Evolutionary conservation across 2,113 vertebrate species (phyloP), one percentile per base, ranked within the genome.

Genomic region (Vicugna pacos): DNA sequence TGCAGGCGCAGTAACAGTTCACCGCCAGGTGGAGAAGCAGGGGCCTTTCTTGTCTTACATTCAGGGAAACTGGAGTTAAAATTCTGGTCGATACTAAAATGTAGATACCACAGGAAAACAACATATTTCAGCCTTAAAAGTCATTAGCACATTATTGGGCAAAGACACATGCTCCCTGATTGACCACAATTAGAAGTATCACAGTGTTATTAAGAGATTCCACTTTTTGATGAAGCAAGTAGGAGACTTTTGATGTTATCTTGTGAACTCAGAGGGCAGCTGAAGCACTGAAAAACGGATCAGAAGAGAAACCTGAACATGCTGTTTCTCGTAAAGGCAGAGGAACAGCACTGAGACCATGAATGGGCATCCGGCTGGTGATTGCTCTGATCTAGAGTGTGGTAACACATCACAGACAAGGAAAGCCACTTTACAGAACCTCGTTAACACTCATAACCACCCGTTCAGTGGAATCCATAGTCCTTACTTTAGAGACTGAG

Each of bases 231-330:
- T 42, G 69, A 82, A 79, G 56, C n/a, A 84, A 52, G 42, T 42
- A 69, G 52, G 50, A 92, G 32, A 24, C 13, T 69, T 85, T 60
- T 52, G 30, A 77, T 84, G 17, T 88, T 54, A 69, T 46, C 13
- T 69, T 85, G 12, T 26, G 46, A 84, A 75, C 15, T 38, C 12
- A 77, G 93, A 87, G 24, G 19, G 6, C 48, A 90, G 28, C 76
- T 77, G 2, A 62, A 82, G 24, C n/a, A 89, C 2, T 42, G n/a
- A 46, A 94, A 95, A 84, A 96, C 30, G 56, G 77, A 82, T n/a
- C 60, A 46, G 7, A 84, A 91, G 22, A 95, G 88, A 54, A 67
- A 86, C 30, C n/a, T 60, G n/a, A 58, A 92, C 5, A 48, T 52
- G 24, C 3, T 64, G 7, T 60, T 76, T 81, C 32, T 70, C 85